Conservation (phyloP, 2,888 invertebrate species). For the Melanchra persicariae region DNA sequence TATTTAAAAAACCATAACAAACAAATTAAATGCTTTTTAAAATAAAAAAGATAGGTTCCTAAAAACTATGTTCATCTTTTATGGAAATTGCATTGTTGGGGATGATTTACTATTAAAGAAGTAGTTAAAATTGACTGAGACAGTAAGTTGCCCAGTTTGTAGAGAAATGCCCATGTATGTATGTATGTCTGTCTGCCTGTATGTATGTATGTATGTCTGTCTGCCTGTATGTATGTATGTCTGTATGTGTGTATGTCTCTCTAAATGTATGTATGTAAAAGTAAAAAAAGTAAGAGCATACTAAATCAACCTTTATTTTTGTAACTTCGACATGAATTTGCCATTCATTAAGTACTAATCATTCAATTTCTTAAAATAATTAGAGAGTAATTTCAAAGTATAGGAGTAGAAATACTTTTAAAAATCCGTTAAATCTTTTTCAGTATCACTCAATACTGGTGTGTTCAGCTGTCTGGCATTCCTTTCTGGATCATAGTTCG, state of each 20-base stretch:
- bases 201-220: background rate
- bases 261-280: constrained; percentile 17
- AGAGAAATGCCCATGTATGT: constrained; percentile 1
- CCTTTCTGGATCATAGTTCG: constrained; percentile 31
- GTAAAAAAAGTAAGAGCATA: constrained; percentile 16
- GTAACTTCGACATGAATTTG: constrained; percentile 5
- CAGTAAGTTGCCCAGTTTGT: constrained; percentile 5
- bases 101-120: constrained; percentile 5
- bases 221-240: constrained; percentile 5
- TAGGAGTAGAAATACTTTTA: constrained; percentile 13
- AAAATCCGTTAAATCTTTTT: constrained; percentile 14
- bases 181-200: too few species aligned
- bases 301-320: constrained; percentile 5
- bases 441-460: constrained; percentile 25
- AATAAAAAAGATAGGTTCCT: constrained; percentile 1
- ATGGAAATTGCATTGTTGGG: constrained; percentile 5
- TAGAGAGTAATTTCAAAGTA: constrained; percentile 20
- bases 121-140: constrained; percentile 5
- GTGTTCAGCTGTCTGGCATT: constrained; percentile 23
- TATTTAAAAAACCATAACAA: constrained; percentile 5
- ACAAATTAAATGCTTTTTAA: constrained; percentile 5
- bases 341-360: constrained; percentile 5
- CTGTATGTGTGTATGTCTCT: constrained; percentile 5
- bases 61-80: constrained; percentile 4
- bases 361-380: constrained; percentile 11